phyloP scores from a whole-genome alignment of 2,797 vertebrate species.

The Erpetoichthys calabaricus region DNA sequence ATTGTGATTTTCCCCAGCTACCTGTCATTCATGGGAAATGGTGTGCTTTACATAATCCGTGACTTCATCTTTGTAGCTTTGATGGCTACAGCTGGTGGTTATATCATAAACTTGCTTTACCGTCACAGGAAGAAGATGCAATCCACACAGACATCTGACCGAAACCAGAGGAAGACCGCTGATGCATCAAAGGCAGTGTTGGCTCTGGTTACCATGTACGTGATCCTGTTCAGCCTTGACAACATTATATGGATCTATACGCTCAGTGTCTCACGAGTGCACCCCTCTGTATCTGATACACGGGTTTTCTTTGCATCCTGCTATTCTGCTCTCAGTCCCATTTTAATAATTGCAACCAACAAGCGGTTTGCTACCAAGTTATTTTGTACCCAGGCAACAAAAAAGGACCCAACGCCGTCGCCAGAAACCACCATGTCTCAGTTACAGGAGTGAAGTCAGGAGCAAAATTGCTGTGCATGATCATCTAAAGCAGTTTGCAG shows the following conservation, averaged over 20 bases:
- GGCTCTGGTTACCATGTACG: conserved; percentile 11
- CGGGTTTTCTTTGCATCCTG: conserved; percentile 12
- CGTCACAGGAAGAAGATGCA: conserved; percentile 9
- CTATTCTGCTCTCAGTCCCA: conserved; percentile 13
- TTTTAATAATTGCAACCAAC: conserved; percentile 12
- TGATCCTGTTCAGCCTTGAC: conserved; percentile 12
- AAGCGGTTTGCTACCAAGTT: no score
- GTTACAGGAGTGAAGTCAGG: no score
- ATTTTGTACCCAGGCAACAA: no score
- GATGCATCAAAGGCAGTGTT: conserved; percentile 15
- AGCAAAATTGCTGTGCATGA: no score
- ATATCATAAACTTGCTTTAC: conserved; percentile 7
- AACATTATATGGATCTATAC: conserved; percentile 18
- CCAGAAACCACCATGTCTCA: no score
- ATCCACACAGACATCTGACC: conserved; percentile 4
- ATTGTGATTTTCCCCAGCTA: conserved; percentile 13
- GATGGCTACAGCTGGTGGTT: conserved; percentile 16
- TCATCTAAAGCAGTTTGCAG: no score
- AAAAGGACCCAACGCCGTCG: no score
- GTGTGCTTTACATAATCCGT: conserved; percentile 11
- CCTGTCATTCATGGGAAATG: conserved; percentile 13
- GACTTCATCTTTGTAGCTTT: conserved; percentile 15
- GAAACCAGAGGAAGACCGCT: not conserved
- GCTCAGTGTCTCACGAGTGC: conserved; percentile 6
- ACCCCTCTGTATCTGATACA: conserved; percentile 4